Conservation (phyloP, 2,888 invertebrate species). For the Tiliacea aurago region DNA sequence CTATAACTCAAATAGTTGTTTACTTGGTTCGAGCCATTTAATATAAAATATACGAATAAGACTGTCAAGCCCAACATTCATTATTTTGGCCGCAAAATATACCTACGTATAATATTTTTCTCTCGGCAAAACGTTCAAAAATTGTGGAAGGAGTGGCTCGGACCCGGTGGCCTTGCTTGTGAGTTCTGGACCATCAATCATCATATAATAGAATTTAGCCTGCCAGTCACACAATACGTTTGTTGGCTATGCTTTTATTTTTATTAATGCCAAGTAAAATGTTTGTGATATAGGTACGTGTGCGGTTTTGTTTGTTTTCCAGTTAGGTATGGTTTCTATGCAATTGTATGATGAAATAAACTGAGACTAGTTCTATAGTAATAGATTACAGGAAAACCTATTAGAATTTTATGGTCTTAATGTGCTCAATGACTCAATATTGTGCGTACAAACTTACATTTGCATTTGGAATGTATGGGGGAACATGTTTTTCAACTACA, state of each 20-base stretch:
- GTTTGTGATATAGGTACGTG: neutral
- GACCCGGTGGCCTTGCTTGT: slow-evolving; percentile 50
- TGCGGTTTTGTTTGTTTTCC: neutral
- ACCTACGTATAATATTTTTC: slow-evolving; percentile 54
- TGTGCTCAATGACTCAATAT: too few species aligned
- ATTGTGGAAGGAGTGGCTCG: slow-evolving; percentile 40
- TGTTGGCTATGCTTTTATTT: slow-evolving; percentile 59
- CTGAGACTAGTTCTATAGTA: too few species aligned
- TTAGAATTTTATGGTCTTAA: too few species aligned
- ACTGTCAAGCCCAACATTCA: slow-evolving; percentile 39
- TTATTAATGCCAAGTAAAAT: slow-evolving; percentile 43
- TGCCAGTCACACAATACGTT: slow-evolving; percentile 61
- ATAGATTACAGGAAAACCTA: too few species aligned
- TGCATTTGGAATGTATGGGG: too few species aligned
- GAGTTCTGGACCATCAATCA: slow-evolving; percentile 58
- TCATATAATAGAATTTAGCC: slow-evolving; percentile 62
- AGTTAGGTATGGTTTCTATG: neutral
- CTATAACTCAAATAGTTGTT: slow-evolving; percentile 13
- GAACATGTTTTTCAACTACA: too few species aligned
- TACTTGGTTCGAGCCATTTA: neutral
- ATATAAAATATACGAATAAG: slow-evolving; percentile 32
- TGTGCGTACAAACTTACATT: too few species aligned
- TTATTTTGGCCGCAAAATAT: slow-evolving; percentile 43
- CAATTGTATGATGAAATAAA: too few species aligned
- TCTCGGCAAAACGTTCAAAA: slow-evolving; percentile 45